These are phyloP conservation scores for Listrodromus nycthemerus DNA, from an alignment of 2,888 invertebrate species.

Conservation along the genomic window DNA sequence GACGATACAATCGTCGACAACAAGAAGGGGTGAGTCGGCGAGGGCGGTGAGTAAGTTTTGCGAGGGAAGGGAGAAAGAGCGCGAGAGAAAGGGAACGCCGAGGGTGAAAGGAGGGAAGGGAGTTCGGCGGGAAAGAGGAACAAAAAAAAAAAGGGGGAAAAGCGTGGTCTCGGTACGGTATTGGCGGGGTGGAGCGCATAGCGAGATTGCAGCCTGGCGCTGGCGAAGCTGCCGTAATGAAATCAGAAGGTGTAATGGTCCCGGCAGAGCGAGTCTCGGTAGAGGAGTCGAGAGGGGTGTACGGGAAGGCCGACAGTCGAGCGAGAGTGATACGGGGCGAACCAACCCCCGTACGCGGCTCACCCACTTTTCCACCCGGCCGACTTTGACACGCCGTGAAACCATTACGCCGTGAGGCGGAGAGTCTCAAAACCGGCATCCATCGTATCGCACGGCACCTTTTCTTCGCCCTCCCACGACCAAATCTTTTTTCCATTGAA, in stretches of 20 bases:
- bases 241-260: conserved; percentile 83
- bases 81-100: conserved; percentile 54
- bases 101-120: conserved; percentile 45
- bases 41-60: conserved; percentile 52
- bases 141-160: conserved; percentile 23
- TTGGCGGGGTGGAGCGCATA: conserved; percentile 57
- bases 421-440: conserved; percentile 70
- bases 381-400: conserved; percentile 79
- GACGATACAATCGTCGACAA: conserved; percentile 77
- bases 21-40: conserved; percentile 55
- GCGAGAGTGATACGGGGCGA: conserved; percentile 31
- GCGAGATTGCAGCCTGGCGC: conserved; percentile 79
- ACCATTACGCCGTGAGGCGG: conserved; percentile 78
- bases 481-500: background rate
- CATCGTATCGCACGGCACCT: background rate
- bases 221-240: conserved; percentile 81
- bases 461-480: background rate
- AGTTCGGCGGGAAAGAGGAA: background rate
- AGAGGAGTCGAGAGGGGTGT: conserved; percentile 25
- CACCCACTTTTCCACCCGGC: conserved; percentile 72
- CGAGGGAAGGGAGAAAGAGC: background rate
- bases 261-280: conserved; percentile 75
- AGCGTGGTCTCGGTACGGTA: conserved; percentile 16
- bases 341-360: conserved; percentile 50
- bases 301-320: conserved; percentile 34